Evolutionary conservation across 2,797 vertebrate species (phyloP).

Genomic region (Hoplostethus mediterraneus): DNA sequence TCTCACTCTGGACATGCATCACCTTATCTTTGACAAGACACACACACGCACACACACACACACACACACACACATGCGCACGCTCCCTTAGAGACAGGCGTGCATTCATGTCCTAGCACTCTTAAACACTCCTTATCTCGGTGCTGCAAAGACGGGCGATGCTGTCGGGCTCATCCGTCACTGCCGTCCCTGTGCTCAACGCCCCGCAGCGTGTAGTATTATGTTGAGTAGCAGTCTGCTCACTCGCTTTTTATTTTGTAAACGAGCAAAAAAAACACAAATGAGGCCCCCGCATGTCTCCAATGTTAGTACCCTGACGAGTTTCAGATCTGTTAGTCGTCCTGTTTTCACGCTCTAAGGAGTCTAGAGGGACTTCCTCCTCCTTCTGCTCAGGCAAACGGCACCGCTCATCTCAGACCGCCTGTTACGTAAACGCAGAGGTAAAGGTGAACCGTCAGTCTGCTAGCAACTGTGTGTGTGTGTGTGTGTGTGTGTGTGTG

Average conservation of each 20-base stretch:
- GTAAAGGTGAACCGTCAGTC: conserved; percentile 61
- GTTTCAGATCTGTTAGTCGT: not conserved
- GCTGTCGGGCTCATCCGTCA: conserved; percentile 51
- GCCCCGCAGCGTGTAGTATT: conserved; percentile 25
- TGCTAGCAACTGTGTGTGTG: conserved; percentile 14
- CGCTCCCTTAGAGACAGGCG: conserved; percentile 10
- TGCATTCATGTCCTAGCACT: not conserved
- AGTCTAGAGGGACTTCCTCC: conserved; percentile 18
- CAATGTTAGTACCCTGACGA: not conserved
- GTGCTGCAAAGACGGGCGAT: conserved; percentile 42
- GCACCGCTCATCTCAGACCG: conserved; percentile 26
- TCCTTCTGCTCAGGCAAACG: conserved; percentile 37
- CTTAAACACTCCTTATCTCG: conserved; percentile 44
- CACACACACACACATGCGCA: not conserved
- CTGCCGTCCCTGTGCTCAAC: conserved; percentile 27
- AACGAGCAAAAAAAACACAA: no score
- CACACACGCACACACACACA: conserved; percentile 6
- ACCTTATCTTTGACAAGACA: conserved; percentile 69
- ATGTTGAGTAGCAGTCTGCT: conserved; percentile 22
- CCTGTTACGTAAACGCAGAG: conserved; percentile 48
- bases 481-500: conserved; percentile 8
- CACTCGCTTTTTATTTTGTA: not conserved
- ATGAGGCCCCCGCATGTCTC: no score
- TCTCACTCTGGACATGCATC: conserved; percentile 57
- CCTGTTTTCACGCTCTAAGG: not conserved